Percentiles rank a stretch among this genome's conserved stretches.
Conservation (phyloP, 2,888 invertebrate species). For the Caenorhabditis panamensis region DNA sequence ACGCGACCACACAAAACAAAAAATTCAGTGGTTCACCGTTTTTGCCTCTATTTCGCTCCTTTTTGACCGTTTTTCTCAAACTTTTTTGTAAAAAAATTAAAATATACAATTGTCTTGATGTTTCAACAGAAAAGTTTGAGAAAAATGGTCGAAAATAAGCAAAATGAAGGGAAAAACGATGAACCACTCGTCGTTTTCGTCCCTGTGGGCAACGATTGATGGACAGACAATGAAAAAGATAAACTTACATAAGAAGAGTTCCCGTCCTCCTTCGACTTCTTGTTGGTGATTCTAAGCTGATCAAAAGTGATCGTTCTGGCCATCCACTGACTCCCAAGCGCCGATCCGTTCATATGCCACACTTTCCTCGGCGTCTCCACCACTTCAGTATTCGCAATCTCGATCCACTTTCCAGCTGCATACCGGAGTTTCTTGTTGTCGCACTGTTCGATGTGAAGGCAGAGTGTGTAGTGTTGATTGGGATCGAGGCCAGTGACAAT, state of each 20-base stretch:
- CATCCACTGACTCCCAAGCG: constrained; percentile 27
- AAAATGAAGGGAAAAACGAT: too few relatives aligned
- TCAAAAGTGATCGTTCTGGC: constrained; percentile 9
- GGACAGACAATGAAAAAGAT: background rate
- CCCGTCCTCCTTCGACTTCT: constrained; percentile 6
- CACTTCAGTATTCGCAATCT: constrained; percentile 1
- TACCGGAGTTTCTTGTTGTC: constrained; percentile 9
- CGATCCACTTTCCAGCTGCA: background rate
- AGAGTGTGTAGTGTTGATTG: background rate
- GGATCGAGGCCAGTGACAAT: constrained; percentile 10
- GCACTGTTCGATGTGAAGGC: constrained; percentile 6
- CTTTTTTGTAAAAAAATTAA: too few relatives aligned
- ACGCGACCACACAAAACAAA: too few relatives aligned
- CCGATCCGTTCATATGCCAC: constrained; percentile 18
- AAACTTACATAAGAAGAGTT: constrained; percentile 24
- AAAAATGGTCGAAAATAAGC: too few relatives aligned
- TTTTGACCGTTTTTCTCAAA: too few relatives aligned
- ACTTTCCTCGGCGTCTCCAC: constrained; percentile 7
- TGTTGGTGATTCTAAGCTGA: constrained; percentile 35
- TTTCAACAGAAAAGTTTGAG: too few relatives aligned
- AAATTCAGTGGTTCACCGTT: too few relatives aligned
- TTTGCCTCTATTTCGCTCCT: too few relatives aligned
- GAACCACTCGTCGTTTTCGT: too few relatives aligned
- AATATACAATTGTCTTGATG: too few relatives aligned
- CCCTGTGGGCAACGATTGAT: too few relatives aligned